Conservation (phyloP, 92 coral and sea anemone species). For the Bergia sp. region DNA sequence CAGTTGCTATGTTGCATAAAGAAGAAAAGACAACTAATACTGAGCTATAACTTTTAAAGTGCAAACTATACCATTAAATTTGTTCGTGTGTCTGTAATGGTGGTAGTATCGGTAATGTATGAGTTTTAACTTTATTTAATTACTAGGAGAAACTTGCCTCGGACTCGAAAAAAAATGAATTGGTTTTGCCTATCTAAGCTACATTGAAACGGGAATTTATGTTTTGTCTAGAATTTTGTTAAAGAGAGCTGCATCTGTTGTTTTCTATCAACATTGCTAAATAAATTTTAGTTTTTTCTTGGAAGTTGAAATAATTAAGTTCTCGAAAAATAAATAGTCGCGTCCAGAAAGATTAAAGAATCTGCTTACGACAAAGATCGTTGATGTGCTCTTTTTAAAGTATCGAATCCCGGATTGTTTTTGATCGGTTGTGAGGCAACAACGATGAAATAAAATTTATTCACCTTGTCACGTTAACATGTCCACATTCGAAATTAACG, state of each 20-base stretch:
- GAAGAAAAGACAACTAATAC: neutral
- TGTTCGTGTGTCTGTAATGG: neutral
- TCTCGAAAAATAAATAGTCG: neutral
- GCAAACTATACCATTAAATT: neutral
- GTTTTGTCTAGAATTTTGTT: neutral
- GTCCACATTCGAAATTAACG: too few species aligned
- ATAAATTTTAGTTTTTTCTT: constrained; percentile 4
- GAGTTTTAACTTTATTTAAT: constrained; percentile 26
- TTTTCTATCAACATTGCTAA: constrained; percentile 17
- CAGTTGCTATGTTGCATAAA: neutral
- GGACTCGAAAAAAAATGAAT: neutral
- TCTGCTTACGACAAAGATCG: neutral
- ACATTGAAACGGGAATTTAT: constrained; percentile 9
- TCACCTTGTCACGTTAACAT: too few species aligned
- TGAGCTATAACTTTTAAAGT: neutral
- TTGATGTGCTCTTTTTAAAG: neutral
- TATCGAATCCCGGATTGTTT: too few species aligned
- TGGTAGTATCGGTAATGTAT: neutral
- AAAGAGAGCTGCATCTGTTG: constrained; percentile 15
- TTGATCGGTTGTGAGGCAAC: neutral
- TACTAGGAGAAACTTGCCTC: neutral
- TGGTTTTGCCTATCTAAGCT: neutral
- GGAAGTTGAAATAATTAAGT: neutral
- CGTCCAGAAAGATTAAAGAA: constrained; percentile 6
- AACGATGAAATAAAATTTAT: too few species aligned